Base-by-base conservation (phyloP, 2,888 invertebrate genomes). In the Zaprionus bogoriensis region DNA sequence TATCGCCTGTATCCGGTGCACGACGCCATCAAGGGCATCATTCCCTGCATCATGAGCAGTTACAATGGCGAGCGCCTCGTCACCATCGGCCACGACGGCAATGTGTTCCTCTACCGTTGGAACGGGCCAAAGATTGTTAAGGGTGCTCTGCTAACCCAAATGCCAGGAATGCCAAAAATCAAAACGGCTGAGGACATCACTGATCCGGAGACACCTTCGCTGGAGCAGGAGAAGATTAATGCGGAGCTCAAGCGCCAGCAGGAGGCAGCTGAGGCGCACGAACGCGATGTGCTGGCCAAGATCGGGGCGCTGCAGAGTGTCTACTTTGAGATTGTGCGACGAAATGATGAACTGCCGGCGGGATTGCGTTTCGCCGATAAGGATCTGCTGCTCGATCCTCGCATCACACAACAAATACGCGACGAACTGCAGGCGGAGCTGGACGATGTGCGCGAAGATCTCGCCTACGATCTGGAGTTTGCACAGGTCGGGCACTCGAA, bases 1-100 rank as follows among this genome's bases (percentile, higher is more conserved):
- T 94, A 93, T 80, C 95, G 94, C 91, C 92, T 92, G 32, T 90
- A 95, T 28, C 92, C 94, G 1, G 95, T 96, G 94, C 96, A 97
- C 86, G 95, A 96, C 87, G 92, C 93, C 41, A 92, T 93, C 57
- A 94, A 94, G 23, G 96, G 96, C 5, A 92, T 91, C 10, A 92
- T 96, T 25, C 93, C 94, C 0, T 92, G 92, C 58, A 91, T 96
- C 53, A 92, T 93, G 58, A 92, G 94, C 65, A 95, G 94, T 79
- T 91, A 90, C 52, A 93, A 95, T 88, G 83, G 88, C 0, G 78
- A 88, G 22, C 89, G 87, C 65, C 67, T 95, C 5, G 93, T 94
- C 57, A 92, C 94, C 0, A 93, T 94, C 77, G 96, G 96, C 0
- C 86, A 92, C 14, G 96, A 96, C 89, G 96, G 96, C 3, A 96